A percentile compares a stretch with the other conserved stretches of the same genome.
Conservation (phyloP, 2,797 vertebrate genomes). For the Ctenopoma kingsleyae region DNA sequence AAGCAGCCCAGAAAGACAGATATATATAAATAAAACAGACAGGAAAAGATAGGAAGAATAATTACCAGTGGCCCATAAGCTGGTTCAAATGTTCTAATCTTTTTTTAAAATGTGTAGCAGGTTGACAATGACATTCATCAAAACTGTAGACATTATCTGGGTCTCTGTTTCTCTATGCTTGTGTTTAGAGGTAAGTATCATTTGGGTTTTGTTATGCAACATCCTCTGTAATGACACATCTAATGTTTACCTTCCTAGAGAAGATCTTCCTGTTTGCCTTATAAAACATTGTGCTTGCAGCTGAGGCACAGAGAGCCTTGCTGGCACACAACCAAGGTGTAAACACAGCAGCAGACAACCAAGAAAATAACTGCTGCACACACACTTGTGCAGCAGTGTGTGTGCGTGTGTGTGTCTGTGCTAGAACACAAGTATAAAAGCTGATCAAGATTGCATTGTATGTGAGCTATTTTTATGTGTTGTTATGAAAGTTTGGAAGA, state of each 20-base stretch:
- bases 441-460: not conserved
- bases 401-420: slow-evolving; percentile 1
- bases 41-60: slow-evolving; percentile 57
- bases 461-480: not conserved
- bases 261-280: slow-evolving; percentile 81
- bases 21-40: slow-evolving; percentile 1
- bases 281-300: slow-evolving; percentile 71
- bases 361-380: slow-evolving; percentile 38
- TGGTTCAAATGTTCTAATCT: slow-evolving; percentile 25
- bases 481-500: not conserved
- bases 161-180: slow-evolving; percentile 23
- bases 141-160: slow-evolving; percentile 25
- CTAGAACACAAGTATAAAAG: not conserved
- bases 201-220: slow-evolving; percentile 66
- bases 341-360: slow-evolving; percentile 65
- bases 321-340: slow-evolving; percentile 69
- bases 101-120: slow-evolving; percentile 4
- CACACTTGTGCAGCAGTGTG: not conserved
- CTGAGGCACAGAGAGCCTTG: slow-evolving; percentile 71
- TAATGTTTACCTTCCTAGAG: slow-evolving; percentile 73
- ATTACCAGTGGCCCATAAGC: slow-evolving; percentile 52
- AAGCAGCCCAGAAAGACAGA: slow-evolving; percentile 32
- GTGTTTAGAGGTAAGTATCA: slow-evolving; percentile 60
- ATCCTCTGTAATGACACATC: slow-evolving; percentile 75
- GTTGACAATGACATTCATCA: slow-evolving; percentile 44